These are phyloP conservation scores for Syritta pipiens DNA, from an alignment of 2,888 invertebrate species.

Conservation along the genomic window DNA sequence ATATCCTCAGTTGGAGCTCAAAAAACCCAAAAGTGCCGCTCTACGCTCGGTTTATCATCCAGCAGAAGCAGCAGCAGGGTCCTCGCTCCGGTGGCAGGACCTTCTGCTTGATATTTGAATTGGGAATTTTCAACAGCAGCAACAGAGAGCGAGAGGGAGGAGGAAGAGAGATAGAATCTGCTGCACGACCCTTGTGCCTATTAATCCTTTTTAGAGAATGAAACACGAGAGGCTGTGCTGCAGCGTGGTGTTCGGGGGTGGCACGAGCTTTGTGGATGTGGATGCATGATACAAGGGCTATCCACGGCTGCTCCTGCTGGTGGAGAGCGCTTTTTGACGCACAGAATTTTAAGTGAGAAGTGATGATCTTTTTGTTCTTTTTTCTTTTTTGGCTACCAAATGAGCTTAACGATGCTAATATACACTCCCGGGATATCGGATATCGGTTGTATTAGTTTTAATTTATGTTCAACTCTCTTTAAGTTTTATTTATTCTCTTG, in stretches of 20 bases:
- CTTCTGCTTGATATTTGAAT: conserved; percentile 34
- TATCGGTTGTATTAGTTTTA: conserved; percentile 20
- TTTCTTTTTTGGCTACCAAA: too few species aligned
- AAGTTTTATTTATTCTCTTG: conserved; percentile 21
- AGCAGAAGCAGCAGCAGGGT: not conserved
- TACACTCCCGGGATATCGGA: conserved; percentile 29
- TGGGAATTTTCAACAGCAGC: conserved; percentile 8
- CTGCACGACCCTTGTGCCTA: conserved; percentile 39
- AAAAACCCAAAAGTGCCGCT: conserved; percentile 26
- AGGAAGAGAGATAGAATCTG: too few species aligned
- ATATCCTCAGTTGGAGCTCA: conserved; percentile 38
- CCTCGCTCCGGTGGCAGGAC: not conserved
- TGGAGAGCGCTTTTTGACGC: conserved; percentile 16
- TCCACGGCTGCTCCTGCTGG: not conserved
- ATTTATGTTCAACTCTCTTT: conserved; percentile 25
- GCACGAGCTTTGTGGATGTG: not conserved
- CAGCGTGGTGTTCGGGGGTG: not conserved
- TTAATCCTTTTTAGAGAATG: conserved; percentile 45
- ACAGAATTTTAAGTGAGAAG: conserved; percentile 39
- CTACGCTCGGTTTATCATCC: not conserved
- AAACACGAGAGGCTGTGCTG: not conserved
- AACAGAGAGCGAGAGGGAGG: not conserved
- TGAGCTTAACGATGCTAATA: conserved; percentile 26
- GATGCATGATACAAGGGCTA: too few species aligned
- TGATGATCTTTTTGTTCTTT: conserved; percentile 23